phyloP scores from a whole-genome alignment of 2,797 vertebrate genomes.

The Macrochelys suwanniensis region DNA sequence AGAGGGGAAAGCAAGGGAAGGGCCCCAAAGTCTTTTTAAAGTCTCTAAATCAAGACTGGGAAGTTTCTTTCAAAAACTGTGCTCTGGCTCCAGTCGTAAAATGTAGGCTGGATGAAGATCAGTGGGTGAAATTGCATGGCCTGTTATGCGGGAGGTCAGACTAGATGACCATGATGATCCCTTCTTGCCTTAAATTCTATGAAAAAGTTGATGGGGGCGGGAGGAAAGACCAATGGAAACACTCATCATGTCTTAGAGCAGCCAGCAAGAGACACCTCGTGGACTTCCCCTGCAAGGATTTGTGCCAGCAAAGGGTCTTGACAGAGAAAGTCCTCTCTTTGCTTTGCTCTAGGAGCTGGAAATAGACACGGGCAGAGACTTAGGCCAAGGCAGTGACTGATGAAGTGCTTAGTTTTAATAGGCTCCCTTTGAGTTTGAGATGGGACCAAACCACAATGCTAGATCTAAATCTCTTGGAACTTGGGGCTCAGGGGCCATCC shows the following conservation, averaged over 20 bases:
- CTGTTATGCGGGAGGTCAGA: constrained; percentile 27
- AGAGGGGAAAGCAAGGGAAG: not conserved
- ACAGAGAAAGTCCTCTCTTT: not conserved
- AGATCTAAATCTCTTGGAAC: not conserved
- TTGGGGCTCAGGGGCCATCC: not conserved
- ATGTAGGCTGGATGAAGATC: not conserved
- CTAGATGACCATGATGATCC: not conserved
- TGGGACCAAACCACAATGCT: not conserved
- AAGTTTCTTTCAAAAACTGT: not conserved
- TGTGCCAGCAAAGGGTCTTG: not conserved
- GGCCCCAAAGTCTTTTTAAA: not conserved
- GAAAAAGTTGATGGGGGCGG: not conserved
- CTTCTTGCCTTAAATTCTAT: not conserved
- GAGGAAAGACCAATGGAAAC: not conserved
- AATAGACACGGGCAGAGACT: not conserved
- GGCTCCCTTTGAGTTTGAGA: not conserved
- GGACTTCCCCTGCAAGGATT: not conserved
- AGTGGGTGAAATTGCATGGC: not conserved
- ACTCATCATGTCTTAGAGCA: rapidly evolving
- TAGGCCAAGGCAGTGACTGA: rapidly evolving
- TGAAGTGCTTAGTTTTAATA: not conserved
- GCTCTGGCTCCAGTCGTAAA: constrained; percentile 29
- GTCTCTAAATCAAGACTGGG: not conserved
- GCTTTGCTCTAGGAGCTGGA: not conserved
- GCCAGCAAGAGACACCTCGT: not conserved